Evolutionary conservation across 2,797 vertebrate genomes (phyloP), one percentile per base, ranked within the genome.

Genomic region (Varecia variegata): DNA sequence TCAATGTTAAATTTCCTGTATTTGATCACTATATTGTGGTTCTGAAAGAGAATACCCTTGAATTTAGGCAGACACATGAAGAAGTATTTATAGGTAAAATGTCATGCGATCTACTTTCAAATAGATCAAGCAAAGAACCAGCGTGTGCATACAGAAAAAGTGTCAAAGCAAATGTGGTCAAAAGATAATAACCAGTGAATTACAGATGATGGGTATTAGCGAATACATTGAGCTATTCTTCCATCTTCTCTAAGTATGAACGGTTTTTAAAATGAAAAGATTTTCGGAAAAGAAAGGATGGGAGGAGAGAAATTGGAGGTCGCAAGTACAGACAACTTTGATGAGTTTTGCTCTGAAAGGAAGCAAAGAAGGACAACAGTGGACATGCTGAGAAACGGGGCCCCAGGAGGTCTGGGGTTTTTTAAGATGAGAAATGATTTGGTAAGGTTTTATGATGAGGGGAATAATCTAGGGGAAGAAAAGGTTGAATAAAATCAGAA

Each of bases 41-140:
- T 95, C 40, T 52, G 15, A 96, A 87, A 87, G 88, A 92, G 91
- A 88, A 70, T n/a, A 76, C 20, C 50, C 81, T 95, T 56, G 45
- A 70, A 85, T 85, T 65, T 70, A 52, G 91, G 60, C 52, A 58
- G 58, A 85, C 14, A 8, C 18, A 23, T 5, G 10, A 86, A 93
- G 50, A 50, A 27, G 35, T 90, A 80, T 86, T 87, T 76, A 90
- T 30, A 83, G 65, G 90, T 45, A 95, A 62, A 88, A 70, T 70
- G 45, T 18, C 91, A 40, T 20, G 52, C 52, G 76, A 70, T 74
- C 87, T 45, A 32, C 70, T 90, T 94, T 62, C 91, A 83, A 90
- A 45, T 3, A 67, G 90, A 82, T 52, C 13, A 12, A 43, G 9
- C 27, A 56, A 62, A 85, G 80, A 43, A 58, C 5, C 65, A 89